phyloP scores from a whole-genome alignment of 2,888 invertebrate genomes.

The Drosophila falleni region DNA sequence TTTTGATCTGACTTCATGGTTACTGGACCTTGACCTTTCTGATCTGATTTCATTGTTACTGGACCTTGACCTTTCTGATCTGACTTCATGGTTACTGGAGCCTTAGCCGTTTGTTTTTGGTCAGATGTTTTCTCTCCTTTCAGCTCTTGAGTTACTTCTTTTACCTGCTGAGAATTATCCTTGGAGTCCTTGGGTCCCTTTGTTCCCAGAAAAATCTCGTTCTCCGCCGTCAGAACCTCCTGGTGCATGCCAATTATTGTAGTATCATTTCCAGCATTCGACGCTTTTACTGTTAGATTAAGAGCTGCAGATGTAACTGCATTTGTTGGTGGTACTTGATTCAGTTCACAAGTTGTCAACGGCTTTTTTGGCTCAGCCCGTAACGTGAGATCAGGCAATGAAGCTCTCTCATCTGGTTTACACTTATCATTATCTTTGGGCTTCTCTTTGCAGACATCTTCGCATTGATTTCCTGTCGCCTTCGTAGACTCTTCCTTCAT shows the following conservation, averaged over 20 bases:
- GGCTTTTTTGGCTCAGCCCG: background rate
- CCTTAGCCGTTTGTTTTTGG: background rate
- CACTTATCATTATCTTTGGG: slow-evolving; percentile 3
- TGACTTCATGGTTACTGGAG: background rate
- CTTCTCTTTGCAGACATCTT: slow-evolving; percentile 3
- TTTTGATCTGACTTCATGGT: background rate
- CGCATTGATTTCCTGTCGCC: background rate
- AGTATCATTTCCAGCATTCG: background rate
- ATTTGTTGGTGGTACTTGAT: slow-evolving; percentile 1
- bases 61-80: background rate
- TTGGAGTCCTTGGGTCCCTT: no score
- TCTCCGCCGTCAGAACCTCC: slow-evolving; percentile 7
- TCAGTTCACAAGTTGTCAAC: background rate
- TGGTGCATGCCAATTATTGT: slow-evolving; percentile 20
- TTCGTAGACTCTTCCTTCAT: background rate
- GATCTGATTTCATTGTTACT: background rate
- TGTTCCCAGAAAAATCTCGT: slow-evolving; percentile 3
- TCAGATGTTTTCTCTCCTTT: background rate
- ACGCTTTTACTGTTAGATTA: background rate
- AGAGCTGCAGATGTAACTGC: background rate
- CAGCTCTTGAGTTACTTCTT: background rate
- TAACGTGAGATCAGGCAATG: background rate
- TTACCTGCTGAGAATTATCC: background rate
- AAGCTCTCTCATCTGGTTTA: slow-evolving; percentile 3
- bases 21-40: no score